Conservation (phyloP, 2,888 invertebrate species). For the Leptopilina syphax region DNA sequence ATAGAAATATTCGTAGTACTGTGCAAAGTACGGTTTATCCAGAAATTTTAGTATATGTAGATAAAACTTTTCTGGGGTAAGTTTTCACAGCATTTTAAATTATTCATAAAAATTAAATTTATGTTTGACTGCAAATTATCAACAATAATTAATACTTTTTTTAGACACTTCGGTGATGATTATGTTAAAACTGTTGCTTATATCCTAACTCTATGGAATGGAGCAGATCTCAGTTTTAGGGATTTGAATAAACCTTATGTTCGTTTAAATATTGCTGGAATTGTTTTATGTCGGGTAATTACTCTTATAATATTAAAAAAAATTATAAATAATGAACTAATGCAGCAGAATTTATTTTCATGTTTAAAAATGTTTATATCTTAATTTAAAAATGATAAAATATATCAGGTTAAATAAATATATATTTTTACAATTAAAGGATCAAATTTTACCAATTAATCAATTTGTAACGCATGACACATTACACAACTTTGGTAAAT, state of each 20-base stretch:
- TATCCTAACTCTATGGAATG: background rate
- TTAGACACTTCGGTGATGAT: background rate
- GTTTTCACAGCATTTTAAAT: too few relatives aligned
- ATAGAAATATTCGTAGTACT: too few relatives aligned
- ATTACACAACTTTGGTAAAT: background rate
- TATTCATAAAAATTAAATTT: too few relatives aligned
- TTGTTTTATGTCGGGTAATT: background rate
- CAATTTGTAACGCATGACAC: background rate
- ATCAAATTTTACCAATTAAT: background rate
- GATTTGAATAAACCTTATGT: background rate
- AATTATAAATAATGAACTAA: too few relatives aligned
- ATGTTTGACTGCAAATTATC: too few relatives aligned
- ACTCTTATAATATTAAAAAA: background rate
- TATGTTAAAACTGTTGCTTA: background rate
- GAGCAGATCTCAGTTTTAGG: background rate
- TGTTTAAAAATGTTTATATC: too few relatives aligned
- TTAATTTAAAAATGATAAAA: too few relatives aligned
- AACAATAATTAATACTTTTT: background rate
- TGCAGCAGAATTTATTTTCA: too few relatives aligned
- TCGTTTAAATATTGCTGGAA: background rate
- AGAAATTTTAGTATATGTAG: too few relatives aligned
- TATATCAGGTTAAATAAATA: too few relatives aligned
- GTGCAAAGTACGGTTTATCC: too few relatives aligned
- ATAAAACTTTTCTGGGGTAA: too few relatives aligned
- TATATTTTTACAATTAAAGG: background rate